These are phyloP conservation scores for Actenoides lindsayi DNA, from an alignment of 2,113 vertebrate species.

Conservation along the genomic window DNA sequence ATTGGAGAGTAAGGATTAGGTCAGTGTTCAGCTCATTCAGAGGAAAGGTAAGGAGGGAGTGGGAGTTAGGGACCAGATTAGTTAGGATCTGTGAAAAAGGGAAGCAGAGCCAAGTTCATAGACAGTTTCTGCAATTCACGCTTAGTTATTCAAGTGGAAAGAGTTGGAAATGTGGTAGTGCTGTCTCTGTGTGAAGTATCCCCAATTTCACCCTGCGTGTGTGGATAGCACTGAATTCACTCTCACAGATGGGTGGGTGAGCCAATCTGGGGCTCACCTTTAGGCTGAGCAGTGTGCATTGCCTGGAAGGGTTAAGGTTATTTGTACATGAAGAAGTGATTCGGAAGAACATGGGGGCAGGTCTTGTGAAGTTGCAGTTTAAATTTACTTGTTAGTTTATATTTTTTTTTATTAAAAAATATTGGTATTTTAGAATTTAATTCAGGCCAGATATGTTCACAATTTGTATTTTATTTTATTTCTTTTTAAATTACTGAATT, in stretches of 20 bases:
- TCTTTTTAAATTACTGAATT: not conserved
- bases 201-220: not conserved
- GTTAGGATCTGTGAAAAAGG: not conserved
- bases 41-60: not conserved
- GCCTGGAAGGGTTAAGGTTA: not conserved
- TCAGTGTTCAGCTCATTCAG: not conserved
- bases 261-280: not conserved
- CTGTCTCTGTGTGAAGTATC: not conserved
- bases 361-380: not conserved
- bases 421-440: not conserved
- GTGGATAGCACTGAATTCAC: not conserved
- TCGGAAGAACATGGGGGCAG: rapidly evolving
- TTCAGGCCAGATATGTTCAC: not conserved
- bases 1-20: not conserved
- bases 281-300: not conserved
- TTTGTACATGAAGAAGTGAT: not conserved
- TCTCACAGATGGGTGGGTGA: not conserved
- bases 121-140: not conserved
- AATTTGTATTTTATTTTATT: not conserved
- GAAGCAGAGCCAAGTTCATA: not conserved
- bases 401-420: not conserved
- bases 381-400: not conserved
- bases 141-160: not conserved
- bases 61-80: not conserved
- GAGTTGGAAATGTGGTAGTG: not conserved